Percentiles rank a stretch among this genome's conserved stretches.
phyloP scores from a whole-genome alignment of 2,888 invertebrate species.

The Ephialtes manifestator region DNA sequence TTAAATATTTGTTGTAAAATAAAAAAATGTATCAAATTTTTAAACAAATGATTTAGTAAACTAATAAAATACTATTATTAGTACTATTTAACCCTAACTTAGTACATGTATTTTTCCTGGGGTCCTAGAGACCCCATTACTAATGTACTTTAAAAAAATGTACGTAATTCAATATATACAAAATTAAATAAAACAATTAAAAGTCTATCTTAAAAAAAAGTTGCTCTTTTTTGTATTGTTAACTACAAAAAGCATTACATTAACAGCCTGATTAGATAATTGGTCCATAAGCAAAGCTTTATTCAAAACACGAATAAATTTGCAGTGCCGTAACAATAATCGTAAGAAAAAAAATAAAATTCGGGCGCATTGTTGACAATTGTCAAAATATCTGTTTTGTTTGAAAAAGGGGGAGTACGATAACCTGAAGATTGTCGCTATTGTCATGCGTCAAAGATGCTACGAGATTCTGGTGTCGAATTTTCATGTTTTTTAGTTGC shows the following conservation, averaged over 20 bases:
- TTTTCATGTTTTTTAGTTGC: neutral
- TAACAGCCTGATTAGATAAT: neutral
- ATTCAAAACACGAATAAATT: neutral
- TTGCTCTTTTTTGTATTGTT: neutral
- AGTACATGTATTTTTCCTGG: no score
- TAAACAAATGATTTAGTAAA: no score
- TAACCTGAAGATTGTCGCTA: conserved; percentile 58
- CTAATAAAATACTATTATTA: no score
- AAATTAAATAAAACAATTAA: neutral
- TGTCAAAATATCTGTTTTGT: conserved; percentile 20
- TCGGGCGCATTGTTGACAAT: conserved; percentile 12
- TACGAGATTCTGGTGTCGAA: neutral
- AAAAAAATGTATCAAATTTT: no score
- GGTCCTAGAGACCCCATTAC: no score
- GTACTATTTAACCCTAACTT: no score
- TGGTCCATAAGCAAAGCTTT: neutral
- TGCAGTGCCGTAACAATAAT: neutral
- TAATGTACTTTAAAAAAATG: no score
- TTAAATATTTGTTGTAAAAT: no score
- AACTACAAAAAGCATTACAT: neutral
- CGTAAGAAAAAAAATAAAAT: neutral
- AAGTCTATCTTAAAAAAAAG: neutral
- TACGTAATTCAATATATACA: no score
- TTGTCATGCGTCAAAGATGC: conserved; percentile 27
- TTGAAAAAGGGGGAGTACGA: conserved; percentile 42